Evolutionary conservation across 2,113 vertebrate species (phyloP).

Genomic region (Odobenus rosmarus): DNA sequence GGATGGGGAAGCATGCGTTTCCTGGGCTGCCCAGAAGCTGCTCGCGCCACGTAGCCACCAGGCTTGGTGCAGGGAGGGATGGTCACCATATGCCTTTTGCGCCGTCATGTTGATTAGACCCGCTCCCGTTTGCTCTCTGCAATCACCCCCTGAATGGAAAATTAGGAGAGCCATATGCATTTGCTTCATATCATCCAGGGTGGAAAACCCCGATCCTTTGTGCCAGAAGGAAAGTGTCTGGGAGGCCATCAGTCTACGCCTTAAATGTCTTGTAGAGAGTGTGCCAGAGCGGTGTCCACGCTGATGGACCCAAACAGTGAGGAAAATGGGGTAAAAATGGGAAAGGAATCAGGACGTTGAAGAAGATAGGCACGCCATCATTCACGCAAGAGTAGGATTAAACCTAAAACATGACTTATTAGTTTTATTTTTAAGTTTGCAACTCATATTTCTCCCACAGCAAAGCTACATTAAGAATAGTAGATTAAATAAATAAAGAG

Average conservation of each 20-base stretch:
- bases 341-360: not conserved
- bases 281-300: not conserved
- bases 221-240: slow-evolving; percentile 34
- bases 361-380: not conserved
- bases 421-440: slow-evolving; percentile 20
- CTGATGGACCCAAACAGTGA: not conserved
- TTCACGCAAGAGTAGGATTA: not conserved
- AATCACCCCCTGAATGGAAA: not conserved
- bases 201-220: not conserved
- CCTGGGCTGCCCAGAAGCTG: not conserved
- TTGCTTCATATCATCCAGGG: not conserved
- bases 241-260: not conserved
- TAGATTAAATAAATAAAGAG: slow-evolving; percentile 68
- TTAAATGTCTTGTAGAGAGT: not conserved
- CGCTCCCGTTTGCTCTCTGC: not conserved
- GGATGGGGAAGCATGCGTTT: not conserved
- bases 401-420: not conserved
- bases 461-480: not conserved
- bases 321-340: not conserved
- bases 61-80: not conserved
- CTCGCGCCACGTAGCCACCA: not conserved
- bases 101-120: fast-evolving
- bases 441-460: slow-evolving; percentile 35
- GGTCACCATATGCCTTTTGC: not conserved
- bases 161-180: fast-evolving